phyloP scores from a whole-genome alignment of 1,140 invertebrate species.

The Neodiprion fabricii region DNA sequence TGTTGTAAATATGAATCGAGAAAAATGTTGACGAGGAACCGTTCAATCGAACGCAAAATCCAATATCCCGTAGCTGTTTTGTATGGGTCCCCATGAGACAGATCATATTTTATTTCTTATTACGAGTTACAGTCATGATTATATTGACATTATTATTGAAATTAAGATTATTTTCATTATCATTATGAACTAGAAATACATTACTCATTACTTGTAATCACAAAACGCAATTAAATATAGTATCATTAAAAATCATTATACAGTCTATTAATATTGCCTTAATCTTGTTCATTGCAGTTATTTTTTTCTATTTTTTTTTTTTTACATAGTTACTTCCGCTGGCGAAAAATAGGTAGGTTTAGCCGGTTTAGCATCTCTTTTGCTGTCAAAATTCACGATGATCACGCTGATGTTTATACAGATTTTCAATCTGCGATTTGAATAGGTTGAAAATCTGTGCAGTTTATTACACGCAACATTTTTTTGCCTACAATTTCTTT shows the following conservation, averaged over 20 bases:
- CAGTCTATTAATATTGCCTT: slow-evolving; percentile 6
- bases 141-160: not conserved
- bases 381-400: not conserved
- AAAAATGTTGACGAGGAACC: too few relatives aligned
- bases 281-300: not conserved
- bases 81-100: slow-evolving; percentile 14
- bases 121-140: slow-evolving; percentile 35
- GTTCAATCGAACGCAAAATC: too few relatives aligned
- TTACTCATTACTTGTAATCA: slow-evolving; percentile 3
- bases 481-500: too few relatives aligned
- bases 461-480: too few relatives aligned
- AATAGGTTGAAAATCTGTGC: not conserved
- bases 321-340: not conserved
- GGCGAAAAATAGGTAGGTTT: not conserved
- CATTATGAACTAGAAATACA: not conserved
- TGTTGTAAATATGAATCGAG: not conserved
- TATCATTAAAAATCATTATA: not conserved
- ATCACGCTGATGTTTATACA: not conserved
- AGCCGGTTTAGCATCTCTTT: not conserved
- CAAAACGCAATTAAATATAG: slow-evolving; percentile 6
- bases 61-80: not conserved
- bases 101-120: slow-evolving; percentile 26
- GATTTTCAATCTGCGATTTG: not conserved
- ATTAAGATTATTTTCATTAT: not conserved
- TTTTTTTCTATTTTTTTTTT: not conserved